Evolutionary conservation across 2,888 invertebrate species (phyloP).

Genomic region (Brassicogethes aeneus): DNA sequence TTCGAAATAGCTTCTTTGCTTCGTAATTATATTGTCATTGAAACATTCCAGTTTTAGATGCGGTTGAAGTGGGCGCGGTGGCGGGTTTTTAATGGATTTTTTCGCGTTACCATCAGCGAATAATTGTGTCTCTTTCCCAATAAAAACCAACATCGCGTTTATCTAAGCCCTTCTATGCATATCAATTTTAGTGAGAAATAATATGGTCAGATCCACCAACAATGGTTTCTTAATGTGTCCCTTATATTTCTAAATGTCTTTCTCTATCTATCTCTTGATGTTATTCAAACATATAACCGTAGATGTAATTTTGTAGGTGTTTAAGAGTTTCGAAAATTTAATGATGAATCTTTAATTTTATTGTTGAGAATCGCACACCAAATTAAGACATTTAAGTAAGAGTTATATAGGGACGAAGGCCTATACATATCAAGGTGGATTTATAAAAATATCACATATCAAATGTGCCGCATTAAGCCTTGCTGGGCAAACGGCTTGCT

Average conservation of each 20-base stretch:
- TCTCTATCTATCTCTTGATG: conserved; percentile 25
- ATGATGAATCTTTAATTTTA: conserved; percentile 6
- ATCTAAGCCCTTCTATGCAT: not conserved
- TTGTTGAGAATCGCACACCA: conserved; percentile 21
- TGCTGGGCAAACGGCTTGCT: conserved; percentile 10
- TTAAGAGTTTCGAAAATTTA: conserved; percentile 10
- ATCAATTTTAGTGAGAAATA: not conserved
- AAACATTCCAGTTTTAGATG: not conserved
- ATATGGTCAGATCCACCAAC: not conserved
- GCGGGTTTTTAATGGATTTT: conserved; percentile 4
- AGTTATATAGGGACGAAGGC: conserved; percentile 23
- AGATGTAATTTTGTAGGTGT: conserved; percentile 3
- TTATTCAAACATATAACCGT: conserved; percentile 14
- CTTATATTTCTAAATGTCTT: not conserved
- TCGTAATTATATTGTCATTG: conserved; percentile 5
- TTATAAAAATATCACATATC: conserved; percentile 27
- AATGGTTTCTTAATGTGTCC: not conserved
- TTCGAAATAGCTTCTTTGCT: conserved; percentile 10
- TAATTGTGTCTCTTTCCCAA: conserved; percentile 34
- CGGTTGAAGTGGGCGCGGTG: not conserved
- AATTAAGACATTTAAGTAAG: conserved; percentile 8
- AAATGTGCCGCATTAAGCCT: conserved; percentile 36
- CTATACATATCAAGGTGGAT: conserved; percentile 36
- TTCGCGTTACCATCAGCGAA: conserved; percentile 15
- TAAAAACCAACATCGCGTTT: conserved; percentile 7